Evolutionary conservation across 2,797 vertebrate genomes (phyloP).

Genomic region (Aphelocoma californica): DNA sequence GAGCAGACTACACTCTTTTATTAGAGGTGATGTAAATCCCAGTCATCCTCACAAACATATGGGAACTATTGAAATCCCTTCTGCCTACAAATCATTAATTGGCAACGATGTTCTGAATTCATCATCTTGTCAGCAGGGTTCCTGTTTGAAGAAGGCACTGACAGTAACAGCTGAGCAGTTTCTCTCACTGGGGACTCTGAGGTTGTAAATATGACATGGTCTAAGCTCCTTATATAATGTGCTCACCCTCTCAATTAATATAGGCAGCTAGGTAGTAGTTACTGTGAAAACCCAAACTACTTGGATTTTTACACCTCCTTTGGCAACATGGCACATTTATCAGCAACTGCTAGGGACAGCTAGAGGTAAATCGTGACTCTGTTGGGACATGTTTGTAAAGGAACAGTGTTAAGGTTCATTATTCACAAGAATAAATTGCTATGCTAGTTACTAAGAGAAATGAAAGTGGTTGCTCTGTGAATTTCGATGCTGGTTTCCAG

Average conservation of each 20-base stretch:
- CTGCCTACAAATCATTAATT: conserved; percentile 65
- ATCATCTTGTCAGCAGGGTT: conserved; percentile 62
- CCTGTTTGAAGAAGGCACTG: conserved; percentile 45
- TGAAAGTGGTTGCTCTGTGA: neutral
- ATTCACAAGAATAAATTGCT: conserved; percentile 14
- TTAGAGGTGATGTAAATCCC: conserved; percentile 41
- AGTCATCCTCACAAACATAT: conserved; percentile 46
- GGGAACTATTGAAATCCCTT: conserved; percentile 54
- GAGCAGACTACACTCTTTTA: neutral
- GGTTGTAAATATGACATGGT: conserved; percentile 26
- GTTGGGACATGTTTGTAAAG: neutral
- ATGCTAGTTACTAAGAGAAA: neutral
- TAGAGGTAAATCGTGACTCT: neutral
- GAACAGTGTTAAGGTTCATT: neutral
- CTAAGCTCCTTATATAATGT: conserved; percentile 42
- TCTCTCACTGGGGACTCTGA: neutral
- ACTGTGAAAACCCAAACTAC: neutral
- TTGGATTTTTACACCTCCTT: neutral
- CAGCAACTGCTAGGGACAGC: neutral
- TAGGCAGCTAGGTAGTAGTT: neutral
- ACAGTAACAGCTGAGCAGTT: conserved; percentile 39
- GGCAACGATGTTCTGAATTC: conserved; percentile 42
- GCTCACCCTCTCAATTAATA: neutral
- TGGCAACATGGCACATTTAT: neutral
- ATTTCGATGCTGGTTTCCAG: neutral